These are phyloP conservation scores for Machimus atricapillus DNA, from an alignment of 2,888 invertebrate species.

Conservation along the genomic window DNA sequence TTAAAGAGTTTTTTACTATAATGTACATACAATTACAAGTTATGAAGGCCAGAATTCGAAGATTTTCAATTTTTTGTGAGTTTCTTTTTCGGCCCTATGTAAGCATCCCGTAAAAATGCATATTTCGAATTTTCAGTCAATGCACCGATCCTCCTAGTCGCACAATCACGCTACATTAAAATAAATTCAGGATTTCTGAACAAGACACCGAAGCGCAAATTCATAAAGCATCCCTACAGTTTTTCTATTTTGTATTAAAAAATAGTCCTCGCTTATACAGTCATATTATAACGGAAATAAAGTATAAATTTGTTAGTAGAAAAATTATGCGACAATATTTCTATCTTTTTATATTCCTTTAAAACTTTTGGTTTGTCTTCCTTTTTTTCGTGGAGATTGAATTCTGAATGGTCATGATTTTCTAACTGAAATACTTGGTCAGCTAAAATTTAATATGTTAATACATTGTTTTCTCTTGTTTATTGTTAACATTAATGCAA, in stretches of 20 bases:
- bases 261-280: background rate
- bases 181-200: background rate
- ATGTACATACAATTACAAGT: no score
- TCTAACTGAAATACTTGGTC: background rate
- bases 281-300: background rate
- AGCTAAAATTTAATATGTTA: conserved; percentile 1
- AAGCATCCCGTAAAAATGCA: background rate
- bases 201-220: background rate
- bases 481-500: conserved; percentile 17
- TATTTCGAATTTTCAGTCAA: background rate
- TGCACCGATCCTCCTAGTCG: background rate
- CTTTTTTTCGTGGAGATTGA: background rate
- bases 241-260: background rate
- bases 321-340: conserved; percentile 17
- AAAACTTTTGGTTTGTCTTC: background rate
- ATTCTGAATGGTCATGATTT: background rate
- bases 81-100: no score
- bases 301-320: background rate
- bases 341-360: background rate
- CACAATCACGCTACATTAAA: background rate
- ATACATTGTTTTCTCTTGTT: conserved; percentile 23
- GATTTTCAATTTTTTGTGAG: no score
- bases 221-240: background rate
- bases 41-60: no score
- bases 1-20: no score